These are phyloP conservation scores for Paramisgurnus dabryanus DNA, from an alignment of 2,113 vertebrate species.

Conservation along the genomic window DNA sequence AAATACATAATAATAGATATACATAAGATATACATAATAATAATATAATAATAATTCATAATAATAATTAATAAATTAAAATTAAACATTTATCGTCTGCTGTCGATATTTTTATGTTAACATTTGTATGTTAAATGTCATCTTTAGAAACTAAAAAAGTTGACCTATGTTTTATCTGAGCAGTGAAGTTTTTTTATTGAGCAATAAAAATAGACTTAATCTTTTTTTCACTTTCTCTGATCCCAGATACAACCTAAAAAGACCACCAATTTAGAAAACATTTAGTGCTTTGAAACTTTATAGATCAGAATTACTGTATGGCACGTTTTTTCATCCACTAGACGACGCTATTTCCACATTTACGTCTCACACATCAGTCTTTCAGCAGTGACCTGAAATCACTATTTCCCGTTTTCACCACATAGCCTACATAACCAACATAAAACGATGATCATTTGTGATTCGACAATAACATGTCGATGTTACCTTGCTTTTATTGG, in stretches of 20 bases:
- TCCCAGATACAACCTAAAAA: neutral
- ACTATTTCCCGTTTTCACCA: neutral
- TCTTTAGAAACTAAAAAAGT: too few species aligned
- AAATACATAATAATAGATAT: too few species aligned
- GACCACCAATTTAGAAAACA: neutral
- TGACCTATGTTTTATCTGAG: too few species aligned
- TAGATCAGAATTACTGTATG: neutral
- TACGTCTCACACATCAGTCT: neutral
- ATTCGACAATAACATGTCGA: neutral
- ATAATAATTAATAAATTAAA: too few species aligned
- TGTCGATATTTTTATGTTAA: too few species aligned
- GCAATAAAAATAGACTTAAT: too few species aligned
- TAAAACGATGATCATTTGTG: neutral
- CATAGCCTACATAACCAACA: neutral
- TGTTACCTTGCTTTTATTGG: neutral
- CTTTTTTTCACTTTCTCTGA: neutral
- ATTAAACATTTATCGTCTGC: too few species aligned
- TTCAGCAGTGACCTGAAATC: neutral
- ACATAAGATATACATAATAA: too few species aligned
- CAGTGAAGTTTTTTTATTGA: too few species aligned
- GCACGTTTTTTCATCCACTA: neutral
- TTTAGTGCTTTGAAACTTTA: neutral
- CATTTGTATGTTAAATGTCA: too few species aligned
- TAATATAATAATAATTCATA: too few species aligned
- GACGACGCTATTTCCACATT: constrained; percentile 32